Conservation (phyloP, 1,140 invertebrate species). For the Sycobia sp. region DNA sequence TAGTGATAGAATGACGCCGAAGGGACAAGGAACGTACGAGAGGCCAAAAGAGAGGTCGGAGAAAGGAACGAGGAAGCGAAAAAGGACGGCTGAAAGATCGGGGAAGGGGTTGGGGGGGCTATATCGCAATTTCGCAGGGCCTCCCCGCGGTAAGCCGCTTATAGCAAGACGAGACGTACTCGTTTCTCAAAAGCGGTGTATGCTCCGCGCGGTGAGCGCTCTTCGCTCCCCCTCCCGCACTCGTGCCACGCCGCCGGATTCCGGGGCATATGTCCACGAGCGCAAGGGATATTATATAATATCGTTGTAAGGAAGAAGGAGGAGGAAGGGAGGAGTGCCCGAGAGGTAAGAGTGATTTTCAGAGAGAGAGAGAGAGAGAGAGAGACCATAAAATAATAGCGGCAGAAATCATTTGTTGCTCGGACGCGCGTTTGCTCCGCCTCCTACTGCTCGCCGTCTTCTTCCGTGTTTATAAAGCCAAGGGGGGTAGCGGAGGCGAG, state of each 20-base stretch:
- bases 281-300: conserved; percentile 37
- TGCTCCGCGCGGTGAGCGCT: too few species aligned
- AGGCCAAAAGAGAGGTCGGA: neutral
- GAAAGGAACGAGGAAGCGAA: neutral
- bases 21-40: neutral
- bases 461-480: too few species aligned
- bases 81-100: conserved; percentile 6
- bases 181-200: conserved; percentile 53
- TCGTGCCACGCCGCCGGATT: conserved; percentile 43
- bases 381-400: conserved; percentile 26
- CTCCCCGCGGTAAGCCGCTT: conserved; percentile 51
- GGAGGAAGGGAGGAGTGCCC: too few species aligned
- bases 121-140: conserved; percentile 23
- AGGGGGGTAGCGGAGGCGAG: too few species aligned
- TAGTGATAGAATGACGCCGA: neutral
- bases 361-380: too few species aligned
- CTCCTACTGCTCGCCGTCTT: too few species aligned
- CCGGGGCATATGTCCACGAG: conserved; percentile 43
- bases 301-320: too few species aligned
- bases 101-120: conserved; percentile 17
- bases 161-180: conserved; percentile 44
- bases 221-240: too few species aligned
- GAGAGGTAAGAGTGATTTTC: too few species aligned
- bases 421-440: neutral
- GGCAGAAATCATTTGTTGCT: conserved; percentile 30